Base-by-base conservation (phyloP, 2,888 invertebrate species). In the Thecocarcelia acutangulata region DNA sequence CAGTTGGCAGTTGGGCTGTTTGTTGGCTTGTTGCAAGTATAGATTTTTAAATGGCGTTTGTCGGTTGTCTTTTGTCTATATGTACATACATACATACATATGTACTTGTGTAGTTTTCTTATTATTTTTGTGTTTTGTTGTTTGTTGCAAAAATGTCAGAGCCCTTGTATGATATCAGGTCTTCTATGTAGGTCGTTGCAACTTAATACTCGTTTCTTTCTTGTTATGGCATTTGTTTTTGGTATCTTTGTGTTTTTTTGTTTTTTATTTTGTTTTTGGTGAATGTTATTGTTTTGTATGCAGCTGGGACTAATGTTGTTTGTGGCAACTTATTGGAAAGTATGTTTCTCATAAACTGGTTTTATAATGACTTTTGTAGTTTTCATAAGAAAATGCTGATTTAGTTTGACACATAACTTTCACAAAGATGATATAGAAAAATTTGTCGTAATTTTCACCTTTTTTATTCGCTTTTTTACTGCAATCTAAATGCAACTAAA, bases 121-220 rank as follows among this genome's bases (percentile, higher is more conserved):
- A 6, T 40, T 12, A n/a, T n/a, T 21, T 37, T 24, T 63, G 1
- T 52, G 28, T 61, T 3, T 12, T 59, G 15, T 48, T 59, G 50
- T 48, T 70, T 44, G 37, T 42, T 61, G 54, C 40, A 56, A 24
- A 44, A 17, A 44, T 59, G 58, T 56, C 56, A 52, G 42, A 59
- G 64, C 50, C 73, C 52, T 64, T 79, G 56, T 33, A 28, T 40
- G 21, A 46, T 79, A 73, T 79, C 59, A 64, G 52, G 68, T 81
- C 69, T 73, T 87, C 86, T 88, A 89, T 89, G 87, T 90, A 90
- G 89, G 90, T 90, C 90, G 90, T 81, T 89, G 90, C 89, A 90
- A 88, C 87, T 87, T 88, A 89, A 88, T 88, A 88, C 88, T 84
- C 76, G 85, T 56, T 44, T 70, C 37, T 56, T 44, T 70, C 37